These are phyloP conservation scores for human (Homo sapiens) DNA, from an alignment of 2,113 vertebrate genomes.

Conservation along the genomic window DNA sequence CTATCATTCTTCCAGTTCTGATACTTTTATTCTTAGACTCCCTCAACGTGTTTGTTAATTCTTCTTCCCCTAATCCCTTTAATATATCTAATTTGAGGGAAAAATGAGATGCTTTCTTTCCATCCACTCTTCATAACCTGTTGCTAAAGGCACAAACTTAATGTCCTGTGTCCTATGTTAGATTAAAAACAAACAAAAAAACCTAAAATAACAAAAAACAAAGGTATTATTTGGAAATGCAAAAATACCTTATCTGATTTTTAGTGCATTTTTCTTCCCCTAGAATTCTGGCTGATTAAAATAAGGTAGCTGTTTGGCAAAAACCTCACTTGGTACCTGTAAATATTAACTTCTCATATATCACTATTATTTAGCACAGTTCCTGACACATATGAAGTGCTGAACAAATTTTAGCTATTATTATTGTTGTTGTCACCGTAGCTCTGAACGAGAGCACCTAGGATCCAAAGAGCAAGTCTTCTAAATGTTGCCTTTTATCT, in stretches of 20 bases:
- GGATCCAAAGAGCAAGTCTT: not conserved
- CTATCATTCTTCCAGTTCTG: not conserved
- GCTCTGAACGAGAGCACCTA: not conserved
- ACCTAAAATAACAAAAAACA: too few relatives aligned
- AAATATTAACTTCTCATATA: not conserved
- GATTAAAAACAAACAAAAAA: not conserved
- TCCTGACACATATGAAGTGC: not conserved
- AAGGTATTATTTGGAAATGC: not conserved
- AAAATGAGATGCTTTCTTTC: not conserved
- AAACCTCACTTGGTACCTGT: not conserved
- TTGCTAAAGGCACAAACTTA: not conserved
- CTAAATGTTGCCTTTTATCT: not conserved
- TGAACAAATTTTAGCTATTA: not conserved
- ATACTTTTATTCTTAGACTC: not conserved
- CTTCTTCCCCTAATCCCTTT: not conserved
- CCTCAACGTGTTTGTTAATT: not conserved
- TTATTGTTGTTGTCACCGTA: not conserved
- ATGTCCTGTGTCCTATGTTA: not conserved
- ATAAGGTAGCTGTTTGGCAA: not conserved
- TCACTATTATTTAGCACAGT: not conserved
- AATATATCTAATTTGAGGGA: not conserved
- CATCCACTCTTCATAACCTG: not conserved
- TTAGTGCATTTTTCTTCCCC: not conserved
- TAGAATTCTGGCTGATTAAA: not conserved
- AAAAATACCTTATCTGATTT: not conserved